Percentiles rank a stretch among this genome's conserved stretches.
phyloP scores from a whole-genome alignment of 2,888 invertebrate species.

The Pyrgus malvae region DNA sequence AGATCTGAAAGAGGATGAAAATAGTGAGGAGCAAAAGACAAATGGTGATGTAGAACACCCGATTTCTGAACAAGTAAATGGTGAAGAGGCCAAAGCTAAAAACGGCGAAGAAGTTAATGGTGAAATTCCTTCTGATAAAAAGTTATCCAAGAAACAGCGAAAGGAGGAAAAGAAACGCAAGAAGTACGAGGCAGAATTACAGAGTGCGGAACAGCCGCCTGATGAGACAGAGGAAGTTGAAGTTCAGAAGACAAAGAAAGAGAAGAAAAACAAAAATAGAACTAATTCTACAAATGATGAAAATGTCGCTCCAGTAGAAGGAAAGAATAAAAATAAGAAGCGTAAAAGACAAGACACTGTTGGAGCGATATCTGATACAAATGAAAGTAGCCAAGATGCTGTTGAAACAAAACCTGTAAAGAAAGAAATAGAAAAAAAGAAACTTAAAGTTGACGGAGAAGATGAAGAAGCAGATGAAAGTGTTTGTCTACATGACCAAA shows the following conservation, averaged over 20 bases:
- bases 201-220: conserved; percentile 56
- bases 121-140: conserved; percentile 40
- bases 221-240: conserved; percentile 48
- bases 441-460: conserved; percentile 55
- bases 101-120: conserved; percentile 30
- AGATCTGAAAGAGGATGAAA: conserved; percentile 23
- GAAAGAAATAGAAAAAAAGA: conserved; percentile 59
- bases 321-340: conserved; percentile 64
- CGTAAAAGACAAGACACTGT: conserved; percentile 69
- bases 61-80: conserved; percentile 26
- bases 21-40: conserved; percentile 25
- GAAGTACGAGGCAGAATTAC: conserved; percentile 72
- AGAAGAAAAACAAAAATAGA: conserved; percentile 70
- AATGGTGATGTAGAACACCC: conserved; percentile 27
- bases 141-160: conserved; percentile 68
- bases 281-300: conserved; percentile 51
- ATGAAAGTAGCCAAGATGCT: conserved; percentile 40
- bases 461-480: conserved; percentile 56
- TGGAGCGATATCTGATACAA: conserved; percentile 45
- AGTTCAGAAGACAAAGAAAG: conserved; percentile 54
- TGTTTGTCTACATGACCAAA: conserved; percentile 68
- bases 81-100: conserved; percentile 29
- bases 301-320: conserved; percentile 40
- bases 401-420: conserved; percentile 39
- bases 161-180: conserved; percentile 73